Percentiles rank a stretch among this genome's conserved stretches.
Conservation (phyloP, 2,113 vertebrate genomes). For the Psettodes erumei region DNA sequence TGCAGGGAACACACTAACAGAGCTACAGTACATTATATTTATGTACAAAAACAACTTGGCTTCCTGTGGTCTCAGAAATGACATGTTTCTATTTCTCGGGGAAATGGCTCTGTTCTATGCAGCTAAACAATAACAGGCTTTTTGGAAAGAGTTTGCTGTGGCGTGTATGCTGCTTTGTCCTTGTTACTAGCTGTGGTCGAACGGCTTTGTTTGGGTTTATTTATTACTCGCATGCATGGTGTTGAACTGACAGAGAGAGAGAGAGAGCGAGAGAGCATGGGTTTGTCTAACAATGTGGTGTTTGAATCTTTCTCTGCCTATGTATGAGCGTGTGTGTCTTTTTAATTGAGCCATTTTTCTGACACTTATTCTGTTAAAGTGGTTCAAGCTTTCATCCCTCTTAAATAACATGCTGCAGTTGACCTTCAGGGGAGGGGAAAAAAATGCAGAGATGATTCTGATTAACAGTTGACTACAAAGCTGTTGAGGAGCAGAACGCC, state of each 20-base stretch:
- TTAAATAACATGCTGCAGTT: slow-evolving; percentile 33
- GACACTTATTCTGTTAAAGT: not conserved
- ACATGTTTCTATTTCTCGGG: slow-evolving; percentile 51
- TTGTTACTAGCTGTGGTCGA: slow-evolving; percentile 58
- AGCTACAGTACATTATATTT: slow-evolving; percentile 55
- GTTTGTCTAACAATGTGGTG: slow-evolving; percentile 26
- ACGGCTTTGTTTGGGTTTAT: slow-evolving; percentile 61
- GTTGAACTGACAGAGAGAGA: slow-evolving; percentile 42
- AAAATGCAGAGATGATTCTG: slow-evolving; percentile 8
- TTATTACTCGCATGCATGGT: slow-evolving; percentile 53
- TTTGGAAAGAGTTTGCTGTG: slow-evolving; percentile 58
- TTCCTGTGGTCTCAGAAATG: slow-evolving; percentile 67
- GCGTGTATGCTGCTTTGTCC: slow-evolving; percentile 54
- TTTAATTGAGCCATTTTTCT: not conserved
- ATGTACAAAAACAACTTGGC: slow-evolving; percentile 64
- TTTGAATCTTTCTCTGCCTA: slow-evolving; percentile 23
- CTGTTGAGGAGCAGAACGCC: slow-evolving; percentile 26
- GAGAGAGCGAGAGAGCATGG: slow-evolving; percentile 1
- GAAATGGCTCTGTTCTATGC: slow-evolving; percentile 41
- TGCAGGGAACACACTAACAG: slow-evolving; percentile 60
- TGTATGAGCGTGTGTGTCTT: not conserved
- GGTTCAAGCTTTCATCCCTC: slow-evolving; percentile 20
- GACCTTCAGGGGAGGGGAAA: slow-evolving; percentile 40
- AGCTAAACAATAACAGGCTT: slow-evolving; percentile 65
- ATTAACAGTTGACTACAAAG: slow-evolving; percentile 50